Conservation (phyloP, 2,888 invertebrate genomes). For the Andrena flavipes region DNA sequence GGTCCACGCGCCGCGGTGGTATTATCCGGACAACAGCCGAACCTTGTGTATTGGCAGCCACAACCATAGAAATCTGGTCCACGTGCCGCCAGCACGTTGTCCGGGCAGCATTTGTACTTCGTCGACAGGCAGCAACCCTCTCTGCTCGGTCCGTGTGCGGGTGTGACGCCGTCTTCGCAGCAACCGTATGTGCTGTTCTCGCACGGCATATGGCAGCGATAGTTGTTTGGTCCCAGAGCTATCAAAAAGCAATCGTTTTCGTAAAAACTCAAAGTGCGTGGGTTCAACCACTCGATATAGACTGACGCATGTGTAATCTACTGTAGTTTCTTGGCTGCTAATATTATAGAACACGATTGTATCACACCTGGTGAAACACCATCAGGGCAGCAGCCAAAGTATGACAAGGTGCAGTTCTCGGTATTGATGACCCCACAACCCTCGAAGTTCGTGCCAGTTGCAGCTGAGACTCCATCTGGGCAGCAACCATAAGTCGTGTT, state of each 20-base stretch:
- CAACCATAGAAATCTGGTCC: constrained; percentile 91
- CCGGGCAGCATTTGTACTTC: constrained; percentile 95
- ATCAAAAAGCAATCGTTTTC: background rate
- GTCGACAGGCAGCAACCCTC: constrained; percentile 93
- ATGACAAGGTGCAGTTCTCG: constrained; percentile 86
- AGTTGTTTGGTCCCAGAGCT: constrained; percentile 89
- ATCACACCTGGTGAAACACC: constrained; percentile 87
- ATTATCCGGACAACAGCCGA: constrained; percentile 95
- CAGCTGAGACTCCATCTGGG: constrained; percentile 88
- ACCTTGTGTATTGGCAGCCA: constrained; percentile 91
- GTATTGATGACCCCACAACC: constrained; percentile 86
- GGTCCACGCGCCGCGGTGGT: constrained; percentile 92
- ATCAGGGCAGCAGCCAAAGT: constrained; percentile 92
- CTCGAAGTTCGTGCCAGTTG: constrained; percentile 88
- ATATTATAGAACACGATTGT: background rate
- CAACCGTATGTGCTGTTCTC: constrained; percentile 92
- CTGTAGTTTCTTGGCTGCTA: too few species aligned
- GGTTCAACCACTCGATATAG: too few species aligned
- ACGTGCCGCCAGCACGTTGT: constrained; percentile 92
- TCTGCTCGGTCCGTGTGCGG: constrained; percentile 93
- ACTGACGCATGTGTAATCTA: too few species aligned
- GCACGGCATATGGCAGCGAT: constrained; percentile 92
- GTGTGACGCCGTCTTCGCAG: constrained; percentile 93
- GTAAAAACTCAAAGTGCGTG: too few species aligned
- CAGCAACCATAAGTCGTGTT: constrained; percentile 91